Conservation (phyloP, 2,888 invertebrate genomes). For the Carterocephalus palaemon region DNA sequence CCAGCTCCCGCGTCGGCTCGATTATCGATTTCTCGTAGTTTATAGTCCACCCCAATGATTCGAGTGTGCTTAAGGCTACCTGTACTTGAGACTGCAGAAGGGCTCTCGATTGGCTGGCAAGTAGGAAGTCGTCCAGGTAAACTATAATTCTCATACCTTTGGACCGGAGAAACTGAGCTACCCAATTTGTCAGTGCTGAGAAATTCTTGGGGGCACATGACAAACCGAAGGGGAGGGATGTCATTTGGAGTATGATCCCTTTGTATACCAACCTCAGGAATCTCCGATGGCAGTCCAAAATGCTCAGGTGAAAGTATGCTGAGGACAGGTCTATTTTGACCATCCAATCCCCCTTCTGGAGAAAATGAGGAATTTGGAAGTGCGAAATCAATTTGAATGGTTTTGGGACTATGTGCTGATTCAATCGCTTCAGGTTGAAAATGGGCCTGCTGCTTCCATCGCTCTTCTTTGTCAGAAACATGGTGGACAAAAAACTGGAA, state of each 20-base stretch:
- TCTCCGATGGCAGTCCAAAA: slow-evolving; percentile 21
- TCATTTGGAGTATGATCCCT: slow-evolving; percentile 18
- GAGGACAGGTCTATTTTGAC: slow-evolving; percentile 25
- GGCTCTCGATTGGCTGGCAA: slow-evolving; percentile 21
- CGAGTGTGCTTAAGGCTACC: not conserved
- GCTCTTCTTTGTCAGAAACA: slow-evolving; percentile 22
- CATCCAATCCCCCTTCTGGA: slow-evolving; percentile 24
- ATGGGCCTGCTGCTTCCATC: slow-evolving; percentile 22
- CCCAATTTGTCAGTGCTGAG: slow-evolving; percentile 33
- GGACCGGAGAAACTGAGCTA: slow-evolving; percentile 28
- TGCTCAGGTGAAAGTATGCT: slow-evolving; percentile 26
- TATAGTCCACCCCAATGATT: slow-evolving; percentile 12
- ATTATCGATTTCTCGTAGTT: slow-evolving; percentile 9
- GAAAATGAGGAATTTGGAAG: slow-evolving; percentile 19
- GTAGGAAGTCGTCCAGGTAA: slow-evolving; percentile 35
- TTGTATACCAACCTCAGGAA: slow-evolving; percentile 22
- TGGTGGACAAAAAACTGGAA: slow-evolving; percentile 14
- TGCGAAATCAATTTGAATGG: slow-evolving; percentile 21
- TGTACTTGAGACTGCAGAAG: not conserved
- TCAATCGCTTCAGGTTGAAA: slow-evolving; percentile 16
- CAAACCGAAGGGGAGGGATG: slow-evolving; percentile 36
- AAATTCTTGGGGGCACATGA: slow-evolving; percentile 34
- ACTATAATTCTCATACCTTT: slow-evolving; percentile 33
- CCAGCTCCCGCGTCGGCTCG: slow-evolving; percentile 5
- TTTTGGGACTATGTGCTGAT: slow-evolving; percentile 12